A percentile compares a stretch with the other conserved stretches of the same genome.
These are phyloP conservation scores for Malurus leucopterus DNA, from an alignment of 2,797 vertebrate genomes.

Conservation along the genomic window DNA sequence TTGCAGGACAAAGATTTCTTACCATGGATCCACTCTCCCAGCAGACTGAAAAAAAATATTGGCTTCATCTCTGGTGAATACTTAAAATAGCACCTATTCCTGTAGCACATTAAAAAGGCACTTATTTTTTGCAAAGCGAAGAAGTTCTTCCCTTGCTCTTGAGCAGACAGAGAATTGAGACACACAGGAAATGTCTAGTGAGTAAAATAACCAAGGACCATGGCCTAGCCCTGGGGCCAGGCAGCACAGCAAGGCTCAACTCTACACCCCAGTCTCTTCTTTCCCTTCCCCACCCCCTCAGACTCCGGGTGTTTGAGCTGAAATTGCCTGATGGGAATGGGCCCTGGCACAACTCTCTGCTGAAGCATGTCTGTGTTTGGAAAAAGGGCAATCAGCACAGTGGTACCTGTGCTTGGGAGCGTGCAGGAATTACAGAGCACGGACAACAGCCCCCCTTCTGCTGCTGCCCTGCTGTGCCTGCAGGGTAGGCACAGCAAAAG, in stretches of 20 bases:
- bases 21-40: neutral
- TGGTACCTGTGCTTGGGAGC: neutral
- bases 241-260: neutral
- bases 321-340: constrained; percentile 21
- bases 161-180: neutral
- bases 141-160: neutral
- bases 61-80: neutral
- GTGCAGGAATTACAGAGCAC: neutral
- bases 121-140: neutral
- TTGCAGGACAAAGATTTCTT: neutral
- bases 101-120: neutral
- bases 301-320: neutral
- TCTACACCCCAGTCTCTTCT: neutral
- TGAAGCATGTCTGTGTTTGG: constrained; percentile 15
- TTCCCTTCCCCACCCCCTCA: neutral
- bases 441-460: neutral
- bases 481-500: neutral
- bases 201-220: constrained; percentile 31
- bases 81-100: constrained; percentile 47
- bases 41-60: neutral
- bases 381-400: neutral
- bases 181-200: constrained; percentile 38
- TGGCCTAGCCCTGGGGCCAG: neutral
- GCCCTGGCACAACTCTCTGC: constrained; percentile 12
- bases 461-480: neutral